A percentile compares a stretch with the other conserved stretches of the same genome.
Conservation (phyloP, 2,113 vertebrate genomes). For the Lasiurus borealis region DNA sequence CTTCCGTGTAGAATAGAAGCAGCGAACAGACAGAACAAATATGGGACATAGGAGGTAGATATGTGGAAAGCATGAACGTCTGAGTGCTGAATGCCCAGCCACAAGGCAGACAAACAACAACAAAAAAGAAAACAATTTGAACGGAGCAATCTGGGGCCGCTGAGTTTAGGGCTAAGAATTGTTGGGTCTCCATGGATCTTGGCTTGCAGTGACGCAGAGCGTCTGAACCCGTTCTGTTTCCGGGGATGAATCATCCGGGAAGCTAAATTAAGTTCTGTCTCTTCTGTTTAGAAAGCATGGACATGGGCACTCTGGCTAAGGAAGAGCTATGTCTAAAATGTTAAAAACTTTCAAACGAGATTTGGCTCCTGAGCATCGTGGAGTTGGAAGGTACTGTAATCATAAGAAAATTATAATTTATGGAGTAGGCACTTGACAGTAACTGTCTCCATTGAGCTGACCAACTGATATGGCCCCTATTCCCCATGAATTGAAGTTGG, state of each 20-base stretch:
- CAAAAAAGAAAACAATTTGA: background rate
- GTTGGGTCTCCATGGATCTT: background rate
- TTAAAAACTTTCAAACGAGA: constrained; percentile 16
- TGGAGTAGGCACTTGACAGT: background rate
- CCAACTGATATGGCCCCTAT: no score
- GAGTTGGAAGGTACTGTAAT: background rate
- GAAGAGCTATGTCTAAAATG: background rate
- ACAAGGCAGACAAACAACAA: background rate
- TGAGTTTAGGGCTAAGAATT: background rate
- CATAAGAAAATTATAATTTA: background rate
- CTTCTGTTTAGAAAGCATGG: constrained; percentile 40
- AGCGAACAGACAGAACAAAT: background rate
- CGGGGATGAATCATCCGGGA: background rate
- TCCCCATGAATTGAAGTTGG: background rate
- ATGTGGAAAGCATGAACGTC: background rate
- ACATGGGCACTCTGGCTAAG: background rate
- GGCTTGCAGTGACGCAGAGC: background rate
- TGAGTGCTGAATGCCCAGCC: background rate
- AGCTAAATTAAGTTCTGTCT: background rate
- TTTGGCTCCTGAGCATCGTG: background rate
- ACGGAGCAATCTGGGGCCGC: background rate
- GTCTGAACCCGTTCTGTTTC: background rate
- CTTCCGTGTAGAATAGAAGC: background rate
- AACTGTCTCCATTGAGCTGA: background rate
- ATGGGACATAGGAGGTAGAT: background rate